Conservation (phyloP, 2,797 vertebrate species). For the Trichosurus vulpecula region DNA sequence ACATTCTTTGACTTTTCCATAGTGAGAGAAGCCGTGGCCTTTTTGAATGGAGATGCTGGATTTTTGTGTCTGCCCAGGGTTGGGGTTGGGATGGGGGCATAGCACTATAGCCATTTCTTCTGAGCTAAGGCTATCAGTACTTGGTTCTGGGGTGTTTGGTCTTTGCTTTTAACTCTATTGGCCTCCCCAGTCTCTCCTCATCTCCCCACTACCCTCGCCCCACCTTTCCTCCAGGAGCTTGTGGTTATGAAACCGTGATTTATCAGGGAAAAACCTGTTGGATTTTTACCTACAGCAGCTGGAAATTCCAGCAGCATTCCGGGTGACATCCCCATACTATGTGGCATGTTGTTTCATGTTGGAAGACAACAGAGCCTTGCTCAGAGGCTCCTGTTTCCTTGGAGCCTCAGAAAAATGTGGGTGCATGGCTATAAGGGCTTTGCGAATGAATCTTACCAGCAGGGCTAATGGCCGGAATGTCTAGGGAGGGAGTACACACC, state of each 20-base stretch:
- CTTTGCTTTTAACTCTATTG: background rate
- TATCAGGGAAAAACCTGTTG: conserved; percentile 53
- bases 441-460: background rate
- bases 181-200: background rate
- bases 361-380: rapidly evolving
- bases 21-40: background rate
- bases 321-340: background rate
- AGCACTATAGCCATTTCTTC: background rate
- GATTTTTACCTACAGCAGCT: background rate
- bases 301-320: conserved; percentile 52
- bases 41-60: background rate
- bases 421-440: background rate
- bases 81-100: background rate
- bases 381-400: background rate
- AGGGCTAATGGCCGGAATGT: background rate
- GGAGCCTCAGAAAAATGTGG: background rate
- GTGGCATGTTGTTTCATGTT: rapidly evolving
- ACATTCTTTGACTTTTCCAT: background rate
- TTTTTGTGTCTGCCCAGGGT: background rate
- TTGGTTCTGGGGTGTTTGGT: background rate
- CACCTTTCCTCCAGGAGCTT: background rate
- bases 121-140: background rate
- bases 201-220: background rate
- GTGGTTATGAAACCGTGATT: conserved; percentile 13
- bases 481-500: background rate